A percentile compares a stretch with the other conserved stretches of the same genome.
These are phyloP conservation scores for Ariopsis seemanni DNA, from an alignment of 2,113 vertebrate genomes.

Conservation along the genomic window DNA sequence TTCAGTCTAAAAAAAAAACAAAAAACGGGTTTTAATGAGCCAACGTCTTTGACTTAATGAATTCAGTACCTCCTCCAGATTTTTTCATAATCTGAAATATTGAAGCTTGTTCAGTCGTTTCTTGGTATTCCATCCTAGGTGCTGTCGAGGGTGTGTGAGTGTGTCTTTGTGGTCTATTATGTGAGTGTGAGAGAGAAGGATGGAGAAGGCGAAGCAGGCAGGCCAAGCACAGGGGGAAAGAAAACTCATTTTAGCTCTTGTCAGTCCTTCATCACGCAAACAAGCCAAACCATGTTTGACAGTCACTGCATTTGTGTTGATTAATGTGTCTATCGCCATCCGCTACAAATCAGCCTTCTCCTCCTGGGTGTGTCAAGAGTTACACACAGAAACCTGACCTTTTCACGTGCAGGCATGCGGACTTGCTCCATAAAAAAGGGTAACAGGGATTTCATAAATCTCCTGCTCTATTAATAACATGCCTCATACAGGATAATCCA, in stretches of 20 bases:
- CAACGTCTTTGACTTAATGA: background rate
- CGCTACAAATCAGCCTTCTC: conserved; percentile 37
- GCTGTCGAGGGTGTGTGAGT: background rate
- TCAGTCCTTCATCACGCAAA: conserved; percentile 57
- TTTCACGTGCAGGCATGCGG: conserved; percentile 7
- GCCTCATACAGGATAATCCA: background rate
- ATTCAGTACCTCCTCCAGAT: conserved; percentile 59
- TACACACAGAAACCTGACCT: conserved; percentile 46
- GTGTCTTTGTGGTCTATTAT: conserved; percentile 18
- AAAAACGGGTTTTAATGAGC: background rate
- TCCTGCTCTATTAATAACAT: background rate
- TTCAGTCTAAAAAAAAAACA: background rate
- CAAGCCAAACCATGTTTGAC: conserved; percentile 52
- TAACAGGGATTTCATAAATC: background rate
- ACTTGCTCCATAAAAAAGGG: conserved; percentile 34
- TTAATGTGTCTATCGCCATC: conserved; percentile 53
- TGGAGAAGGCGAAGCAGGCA: conserved; percentile 12
- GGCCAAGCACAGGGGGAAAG: conserved; percentile 17
- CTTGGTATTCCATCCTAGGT: background rate
- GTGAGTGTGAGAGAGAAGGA: conserved; percentile 22
- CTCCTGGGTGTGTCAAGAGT: conserved; percentile 19
- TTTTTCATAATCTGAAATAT: background rate
- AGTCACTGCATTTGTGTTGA: conserved; percentile 55
- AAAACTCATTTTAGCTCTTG: conserved; percentile 64
- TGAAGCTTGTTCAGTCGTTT: background rate